phyloP scores from a whole-genome alignment of 2,888 invertebrate species.

The Agrilus mali region DNA sequence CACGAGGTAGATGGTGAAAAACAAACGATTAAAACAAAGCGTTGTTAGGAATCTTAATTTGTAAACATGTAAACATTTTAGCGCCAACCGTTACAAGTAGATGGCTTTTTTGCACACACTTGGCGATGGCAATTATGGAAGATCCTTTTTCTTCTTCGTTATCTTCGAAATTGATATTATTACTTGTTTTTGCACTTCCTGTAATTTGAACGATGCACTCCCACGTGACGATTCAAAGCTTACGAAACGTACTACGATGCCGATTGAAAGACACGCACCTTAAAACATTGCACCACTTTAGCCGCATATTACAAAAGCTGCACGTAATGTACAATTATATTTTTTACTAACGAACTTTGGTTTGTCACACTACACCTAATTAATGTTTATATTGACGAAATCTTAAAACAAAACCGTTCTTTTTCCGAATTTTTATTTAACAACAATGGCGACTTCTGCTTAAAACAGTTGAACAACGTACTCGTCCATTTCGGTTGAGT shows the following conservation, averaged over 20 bases:
- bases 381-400: no score
- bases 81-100: slow-evolving; percentile 6
- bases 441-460: slow-evolving; percentile 35
- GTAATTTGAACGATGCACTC: slow-evolving; percentile 12
- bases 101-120: background rate
- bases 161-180: slow-evolving; percentile 1
- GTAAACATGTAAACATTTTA: slow-evolving; percentile 11
- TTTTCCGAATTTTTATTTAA: slow-evolving; percentile 25
- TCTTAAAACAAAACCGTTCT: slow-evolving; percentile 5
- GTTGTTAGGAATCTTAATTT: slow-evolving; percentile 8
- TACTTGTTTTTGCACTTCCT: slow-evolving; percentile 3
- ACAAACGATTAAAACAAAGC: slow-evolving; percentile 6
- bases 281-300: slow-evolving; percentile 34
- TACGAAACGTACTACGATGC: slow-evolving; percentile 27
- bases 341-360: no score
- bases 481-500: slow-evolving; percentile 21
- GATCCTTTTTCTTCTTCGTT: no score
- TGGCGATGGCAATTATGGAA: no score
- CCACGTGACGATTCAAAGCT: slow-evolving; percentile 22
- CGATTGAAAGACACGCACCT: slow-evolving; percentile 28
- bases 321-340: no score
- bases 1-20: slow-evolving; percentile 12
- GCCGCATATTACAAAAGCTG: slow-evolving; percentile 21
- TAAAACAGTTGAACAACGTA: slow-evolving; percentile 32
- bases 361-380: no score